A percentile compares a stretch with the other conserved stretches of the same genome.
phyloP scores from a whole-genome alignment of 2,113 vertebrate genomes.

The Albula goreensis region DNA sequence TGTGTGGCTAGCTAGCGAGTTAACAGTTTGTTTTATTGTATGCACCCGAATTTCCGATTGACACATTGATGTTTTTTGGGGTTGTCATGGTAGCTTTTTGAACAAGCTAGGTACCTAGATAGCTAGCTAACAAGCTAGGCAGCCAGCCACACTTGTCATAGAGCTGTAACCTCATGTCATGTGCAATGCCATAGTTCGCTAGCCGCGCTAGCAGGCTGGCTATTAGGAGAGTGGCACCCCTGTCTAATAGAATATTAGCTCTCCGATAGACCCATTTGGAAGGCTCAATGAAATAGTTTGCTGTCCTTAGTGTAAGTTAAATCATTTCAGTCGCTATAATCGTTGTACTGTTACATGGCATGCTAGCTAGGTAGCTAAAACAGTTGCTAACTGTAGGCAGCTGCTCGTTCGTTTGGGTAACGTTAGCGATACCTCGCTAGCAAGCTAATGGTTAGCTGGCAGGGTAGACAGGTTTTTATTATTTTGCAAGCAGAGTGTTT shows the following conservation, averaged over 20 bases:
- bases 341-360: too few relatives aligned
- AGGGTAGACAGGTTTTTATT: too few relatives aligned
- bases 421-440: not conserved
- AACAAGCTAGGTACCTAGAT: too few relatives aligned
- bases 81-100: not conserved
- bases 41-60: not conserved
- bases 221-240: too few relatives aligned
- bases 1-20: not conserved
- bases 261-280: not conserved
- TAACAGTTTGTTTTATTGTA: not conserved
- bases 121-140: too few relatives aligned
- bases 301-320: not conserved
- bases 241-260: too few relatives aligned
- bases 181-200: not conserved
- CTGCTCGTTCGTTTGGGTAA: too few relatives aligned
- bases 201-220: not conserved
- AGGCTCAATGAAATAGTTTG: not conserved
- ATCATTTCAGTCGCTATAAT: not conserved
- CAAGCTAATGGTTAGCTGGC: too few relatives aligned
- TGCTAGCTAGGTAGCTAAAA: too few relatives aligned
- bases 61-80: not conserved
- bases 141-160: slow-evolving; percentile 4
- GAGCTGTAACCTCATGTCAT: not conserved
- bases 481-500: too few relatives aligned
- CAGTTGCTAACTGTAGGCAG: not conserved